phyloP scores from a whole-genome alignment of 2,797 vertebrate species.

The Molossus alvarezi region DNA sequence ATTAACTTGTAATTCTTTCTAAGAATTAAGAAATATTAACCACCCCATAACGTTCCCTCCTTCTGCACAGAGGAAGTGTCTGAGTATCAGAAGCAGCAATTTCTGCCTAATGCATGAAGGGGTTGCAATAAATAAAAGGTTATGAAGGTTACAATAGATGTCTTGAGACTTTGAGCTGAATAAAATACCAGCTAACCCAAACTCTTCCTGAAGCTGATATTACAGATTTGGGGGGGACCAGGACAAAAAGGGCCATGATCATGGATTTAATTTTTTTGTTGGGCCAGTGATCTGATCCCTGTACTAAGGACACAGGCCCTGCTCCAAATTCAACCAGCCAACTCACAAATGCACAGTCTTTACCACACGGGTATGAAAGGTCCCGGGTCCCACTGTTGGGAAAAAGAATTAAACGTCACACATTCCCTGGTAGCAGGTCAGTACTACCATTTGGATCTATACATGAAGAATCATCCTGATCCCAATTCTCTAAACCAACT shows the following conservation, averaged over 20 bases:
- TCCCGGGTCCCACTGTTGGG: background rate
- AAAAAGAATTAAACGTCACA: background rate
- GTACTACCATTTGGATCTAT: background rate
- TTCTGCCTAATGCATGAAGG: background rate
- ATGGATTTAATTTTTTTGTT: background rate
- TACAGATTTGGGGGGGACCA: background rate
- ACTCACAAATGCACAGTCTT: background rate
- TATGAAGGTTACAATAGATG: background rate
- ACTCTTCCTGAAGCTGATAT: constrained; percentile 31
- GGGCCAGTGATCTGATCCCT: background rate
- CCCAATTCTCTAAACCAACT: background rate
- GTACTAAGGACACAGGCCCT: background rate
- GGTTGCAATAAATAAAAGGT: background rate
- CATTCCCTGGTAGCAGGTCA: background rate
- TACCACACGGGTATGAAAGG: background rate
- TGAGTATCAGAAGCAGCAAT: background rate
- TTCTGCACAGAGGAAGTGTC: background rate
- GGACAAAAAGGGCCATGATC: background rate
- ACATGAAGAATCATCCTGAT: background rate
- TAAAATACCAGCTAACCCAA: background rate
- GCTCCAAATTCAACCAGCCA: background rate
- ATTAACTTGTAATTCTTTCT: constrained; percentile 22
- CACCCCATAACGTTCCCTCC: background rate
- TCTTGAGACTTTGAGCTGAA: constrained; percentile 3
- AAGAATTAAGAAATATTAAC: background rate